These are phyloP conservation scores for Brachyistius frenatus DNA, from an alignment of 2,113 vertebrate species.

Conservation along the genomic window DNA sequence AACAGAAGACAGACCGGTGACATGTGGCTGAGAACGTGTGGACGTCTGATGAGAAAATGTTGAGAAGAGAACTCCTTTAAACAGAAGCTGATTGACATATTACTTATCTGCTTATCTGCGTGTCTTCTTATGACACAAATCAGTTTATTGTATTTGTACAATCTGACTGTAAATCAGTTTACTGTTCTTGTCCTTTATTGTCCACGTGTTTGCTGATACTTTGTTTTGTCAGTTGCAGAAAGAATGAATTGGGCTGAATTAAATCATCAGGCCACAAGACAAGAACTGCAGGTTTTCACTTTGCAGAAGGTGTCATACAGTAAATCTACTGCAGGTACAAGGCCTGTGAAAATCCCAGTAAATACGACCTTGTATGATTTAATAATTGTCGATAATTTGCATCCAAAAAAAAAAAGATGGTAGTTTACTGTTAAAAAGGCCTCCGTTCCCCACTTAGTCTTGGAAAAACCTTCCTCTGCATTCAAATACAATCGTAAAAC, in stretches of 20 bases:
- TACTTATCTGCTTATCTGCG: not conserved
- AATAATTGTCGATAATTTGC: not conserved
- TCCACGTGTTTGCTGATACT: too few relatives aligned
- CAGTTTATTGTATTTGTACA: not conserved
- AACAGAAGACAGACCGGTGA: constrained; percentile 22
- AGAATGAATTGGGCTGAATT: too few relatives aligned
- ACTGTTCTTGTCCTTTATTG: too few relatives aligned
- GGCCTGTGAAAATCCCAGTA: not conserved
- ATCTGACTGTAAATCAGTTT: too few relatives aligned
- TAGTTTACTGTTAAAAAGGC: too few relatives aligned
- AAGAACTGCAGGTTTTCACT: too few relatives aligned
- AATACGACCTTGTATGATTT: not conserved
- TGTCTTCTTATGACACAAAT: not conserved
- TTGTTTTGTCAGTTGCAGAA: too few relatives aligned
- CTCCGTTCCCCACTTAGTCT: too few relatives aligned
- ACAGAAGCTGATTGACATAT: not conserved
- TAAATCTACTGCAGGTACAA: not conserved
- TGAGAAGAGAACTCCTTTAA: not conserved
- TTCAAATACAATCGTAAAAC: too few relatives aligned
- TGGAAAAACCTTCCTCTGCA: too few relatives aligned
- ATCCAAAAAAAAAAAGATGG: not conserved
- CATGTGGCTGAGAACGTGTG: constrained; percentile 38
- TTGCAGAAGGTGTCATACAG: not conserved
- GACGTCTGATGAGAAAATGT: constrained; percentile 6
- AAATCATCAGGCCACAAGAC: not conserved